phyloP scores from a whole-genome alignment of 2,797 vertebrate genomes.

The Sebastes nivosus region DNA sequence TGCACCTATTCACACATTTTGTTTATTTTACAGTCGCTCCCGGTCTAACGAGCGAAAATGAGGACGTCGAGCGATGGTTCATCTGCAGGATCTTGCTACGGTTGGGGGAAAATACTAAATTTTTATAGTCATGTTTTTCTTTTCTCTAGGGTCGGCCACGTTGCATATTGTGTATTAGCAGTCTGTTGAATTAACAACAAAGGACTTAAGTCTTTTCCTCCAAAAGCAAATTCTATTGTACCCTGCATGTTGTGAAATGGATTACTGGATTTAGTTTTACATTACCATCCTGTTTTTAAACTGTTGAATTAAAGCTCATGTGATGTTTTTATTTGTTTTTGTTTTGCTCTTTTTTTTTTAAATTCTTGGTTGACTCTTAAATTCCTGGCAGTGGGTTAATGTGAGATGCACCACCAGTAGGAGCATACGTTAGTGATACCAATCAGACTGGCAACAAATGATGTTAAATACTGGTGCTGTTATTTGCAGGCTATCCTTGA shows the following conservation, averaged over 20 bases:
- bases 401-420: conserved; percentile 12
- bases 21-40: conserved; percentile 86
- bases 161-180: conserved; percentile 41
- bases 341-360: conserved; percentile 37
- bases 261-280: conserved; percentile 52
- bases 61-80: conserved; percentile 52
- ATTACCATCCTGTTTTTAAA: conserved; percentile 73
- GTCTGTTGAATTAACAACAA: conserved; percentile 36
- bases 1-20: not conserved
- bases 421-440: conserved; percentile 8
- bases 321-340: conserved; percentile 38
- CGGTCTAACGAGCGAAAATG: conserved; percentile 93
- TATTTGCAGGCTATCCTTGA: conserved; percentile 24
- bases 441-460: not conserved
- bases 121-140: conserved; percentile 60
- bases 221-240: conserved; percentile 32
- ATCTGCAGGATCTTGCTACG: conserved; percentile 50
- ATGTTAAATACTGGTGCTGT: conserved; percentile 41
- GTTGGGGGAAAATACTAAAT: conserved; percentile 45
- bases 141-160: conserved; percentile 41
- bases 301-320: conserved; percentile 84
- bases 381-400: conserved; percentile 13
- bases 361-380: conserved; percentile 32
- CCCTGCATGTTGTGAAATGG: conserved; percentile 64
- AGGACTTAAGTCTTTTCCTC: conserved; percentile 8